Evolutionary conservation across 2,797 vertebrate species (phyloP).

Genomic region (Florisuga fusca): DNA sequence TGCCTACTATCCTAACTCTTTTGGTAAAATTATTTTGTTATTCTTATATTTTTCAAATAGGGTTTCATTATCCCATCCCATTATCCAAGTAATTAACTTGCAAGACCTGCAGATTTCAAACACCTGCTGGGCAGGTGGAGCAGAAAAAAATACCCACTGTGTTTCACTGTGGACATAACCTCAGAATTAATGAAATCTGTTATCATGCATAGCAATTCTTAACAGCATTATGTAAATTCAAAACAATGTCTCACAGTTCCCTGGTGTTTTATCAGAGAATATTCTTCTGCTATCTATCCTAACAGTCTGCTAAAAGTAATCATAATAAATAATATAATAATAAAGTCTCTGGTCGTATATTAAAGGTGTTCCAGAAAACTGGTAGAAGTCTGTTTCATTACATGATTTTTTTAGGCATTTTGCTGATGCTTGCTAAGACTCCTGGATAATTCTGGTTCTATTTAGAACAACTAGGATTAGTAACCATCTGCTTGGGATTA

Average conservation of each 20-base stretch:
- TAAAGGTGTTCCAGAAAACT: background rate
- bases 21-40: background rate
- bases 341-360: background rate
- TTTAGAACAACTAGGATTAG: background rate
- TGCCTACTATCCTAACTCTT: background rate
- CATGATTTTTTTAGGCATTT: background rate
- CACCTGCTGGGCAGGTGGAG: conserved; percentile 33
- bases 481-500: background rate
- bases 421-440: background rate
- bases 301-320: background rate
- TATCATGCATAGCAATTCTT: background rate
- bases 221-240: background rate
- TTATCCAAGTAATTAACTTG: conserved; percentile 54
- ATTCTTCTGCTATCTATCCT: background rate
- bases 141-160: background rate
- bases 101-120: conserved; percentile 14
- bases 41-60: background rate
- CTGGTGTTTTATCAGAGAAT: background rate
- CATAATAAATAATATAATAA: background rate
- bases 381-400: background rate
- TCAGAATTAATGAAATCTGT: conserved; percentile 16
- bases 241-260: background rate
- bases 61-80: conserved; percentile 33
- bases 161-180: conserved; percentile 6
- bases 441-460: background rate